Evolutionary conservation across 2,888 invertebrate species (phyloP), one percentile per base, ranked within the genome.

Genomic region (Teinopalpus imperialis): DNA sequence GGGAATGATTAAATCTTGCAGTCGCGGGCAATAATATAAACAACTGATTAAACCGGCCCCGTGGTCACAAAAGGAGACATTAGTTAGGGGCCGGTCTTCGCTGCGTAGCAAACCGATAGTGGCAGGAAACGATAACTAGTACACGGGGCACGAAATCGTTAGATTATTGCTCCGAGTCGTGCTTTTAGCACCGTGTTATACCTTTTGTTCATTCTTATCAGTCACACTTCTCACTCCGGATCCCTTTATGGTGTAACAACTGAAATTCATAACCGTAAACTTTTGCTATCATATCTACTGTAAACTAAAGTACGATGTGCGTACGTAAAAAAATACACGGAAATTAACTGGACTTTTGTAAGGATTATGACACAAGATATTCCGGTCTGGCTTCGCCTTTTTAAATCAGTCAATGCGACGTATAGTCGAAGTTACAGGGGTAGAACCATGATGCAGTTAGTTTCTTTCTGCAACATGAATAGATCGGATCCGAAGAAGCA

Each of bases 61-160:
- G 64, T 69, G 77, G 76, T 81, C 76, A 82, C 85, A 86, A 86
- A 85, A 83, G 85, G 81, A 85, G 81, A 83, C 85, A 86, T 83
- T 81, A 83, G 80, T 81, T 81, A 82, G 74, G 74, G 70, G 63
- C 70, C 59, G 63, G 69, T 68, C 63, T 66, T 67, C 59, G 62
- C 63, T 63, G 71, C 71, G 75, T 80, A 75, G 68, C 67, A 54
- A 71, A 74, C 72, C 72, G 77, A 82, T 85, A 83, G 77, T 77
- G 64, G 76, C 75, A 80, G 78, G 78, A 82, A 81, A 73, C 71
- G 82, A 83, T 82, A 81, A 77, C 74, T 77, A 66, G 74, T 69
- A 73, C 74, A 68, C 54, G 65, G 62, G 59, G 66, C 69, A 66
- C 61, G 57, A 66, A 66, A 60, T 54, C 47, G 53, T 27, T 29